Evolutionary conservation across 2,113 vertebrate genomes (phyloP).

Genomic region (Verasper variegatus): DNA sequence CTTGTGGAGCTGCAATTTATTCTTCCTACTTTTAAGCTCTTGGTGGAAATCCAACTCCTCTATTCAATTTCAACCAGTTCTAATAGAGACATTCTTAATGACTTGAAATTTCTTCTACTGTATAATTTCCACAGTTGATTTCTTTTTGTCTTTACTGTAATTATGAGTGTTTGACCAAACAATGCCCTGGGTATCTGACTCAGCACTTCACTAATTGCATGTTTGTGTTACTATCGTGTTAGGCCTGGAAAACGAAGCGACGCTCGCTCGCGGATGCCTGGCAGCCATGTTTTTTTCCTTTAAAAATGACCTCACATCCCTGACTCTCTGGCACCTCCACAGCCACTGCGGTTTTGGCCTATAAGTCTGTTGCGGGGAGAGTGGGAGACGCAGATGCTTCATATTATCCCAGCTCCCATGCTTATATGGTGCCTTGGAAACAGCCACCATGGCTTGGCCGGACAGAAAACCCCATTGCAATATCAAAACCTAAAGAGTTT

Average conservation of each 20-base stretch:
- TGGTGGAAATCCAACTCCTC: constrained; percentile 5
- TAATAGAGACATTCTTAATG: constrained; percentile 34
- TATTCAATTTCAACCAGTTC: constrained; percentile 38
- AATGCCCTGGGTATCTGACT: constrained; percentile 65
- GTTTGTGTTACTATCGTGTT: constrained; percentile 70
- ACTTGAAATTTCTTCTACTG: constrained; percentile 22
- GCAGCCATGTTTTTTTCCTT: constrained; percentile 55
- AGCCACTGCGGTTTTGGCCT: constrained; percentile 62
- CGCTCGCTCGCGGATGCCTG: constrained; percentile 47
- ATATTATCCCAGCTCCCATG: constrained; percentile 53
- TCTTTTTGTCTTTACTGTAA: constrained; percentile 33
- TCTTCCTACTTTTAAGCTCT: constrained; percentile 1
- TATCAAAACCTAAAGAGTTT: constrained; percentile 46
- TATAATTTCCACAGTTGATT: constrained; percentile 25
- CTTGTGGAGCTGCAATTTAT: constrained; percentile 24
- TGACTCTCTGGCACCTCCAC: constrained; percentile 65
- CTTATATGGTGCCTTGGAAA: constrained; percentile 38
- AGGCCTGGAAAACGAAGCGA: constrained; percentile 54
- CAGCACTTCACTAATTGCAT: constrained; percentile 76
- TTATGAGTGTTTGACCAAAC: constrained; percentile 59
- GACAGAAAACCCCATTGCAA: constrained; percentile 30
- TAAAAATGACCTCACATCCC: constrained; percentile 66
- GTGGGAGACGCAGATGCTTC: constrained; percentile 67
- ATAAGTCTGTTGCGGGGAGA: constrained; percentile 20
- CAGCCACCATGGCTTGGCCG: constrained; percentile 43